Evolutionary conservation across 2,113 vertebrate genomes (phyloP).

Genomic region (Orcinus orca): DNA sequence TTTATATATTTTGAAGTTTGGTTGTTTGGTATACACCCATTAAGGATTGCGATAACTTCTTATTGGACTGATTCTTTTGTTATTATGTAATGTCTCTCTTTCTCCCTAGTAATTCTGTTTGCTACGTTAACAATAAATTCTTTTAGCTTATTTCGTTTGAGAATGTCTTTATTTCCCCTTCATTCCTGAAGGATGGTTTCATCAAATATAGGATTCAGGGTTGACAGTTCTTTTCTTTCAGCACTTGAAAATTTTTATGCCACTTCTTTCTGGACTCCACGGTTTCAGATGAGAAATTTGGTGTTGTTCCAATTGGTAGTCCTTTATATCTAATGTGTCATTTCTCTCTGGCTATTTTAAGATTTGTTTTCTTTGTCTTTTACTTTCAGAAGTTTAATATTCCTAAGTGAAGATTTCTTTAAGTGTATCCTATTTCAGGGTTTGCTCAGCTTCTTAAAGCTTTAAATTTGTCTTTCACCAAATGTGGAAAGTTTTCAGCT

Average conservation of each 20-base stretch:
- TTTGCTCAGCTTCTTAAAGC: neutral
- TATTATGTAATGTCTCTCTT: neutral
- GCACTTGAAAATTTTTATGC: neutral
- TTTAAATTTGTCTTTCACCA: neutral
- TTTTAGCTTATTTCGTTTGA: neutral
- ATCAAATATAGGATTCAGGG: neutral
- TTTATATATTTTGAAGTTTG: neutral
- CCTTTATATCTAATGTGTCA: neutral
- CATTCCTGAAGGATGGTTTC: neutral
- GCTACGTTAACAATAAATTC: neutral
- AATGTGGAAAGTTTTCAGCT: neutral
- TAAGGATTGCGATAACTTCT: neutral
- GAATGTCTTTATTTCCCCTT: neutral
- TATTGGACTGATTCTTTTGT: neutral
- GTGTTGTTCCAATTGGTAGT: neutral
- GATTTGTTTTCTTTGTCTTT: neutral
- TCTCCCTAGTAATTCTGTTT: neutral
- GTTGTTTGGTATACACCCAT: neutral
- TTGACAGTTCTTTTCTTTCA: neutral
- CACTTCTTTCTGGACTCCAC: neutral
- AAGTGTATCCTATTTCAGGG: neutral
- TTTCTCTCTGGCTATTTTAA: neutral
- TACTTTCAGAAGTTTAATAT: neutral
- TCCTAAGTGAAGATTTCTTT: neutral
- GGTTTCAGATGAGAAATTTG: neutral